phyloP scores from a whole-genome alignment of 2,888 invertebrate species.

The Kryphioiulus occultus region DNA sequence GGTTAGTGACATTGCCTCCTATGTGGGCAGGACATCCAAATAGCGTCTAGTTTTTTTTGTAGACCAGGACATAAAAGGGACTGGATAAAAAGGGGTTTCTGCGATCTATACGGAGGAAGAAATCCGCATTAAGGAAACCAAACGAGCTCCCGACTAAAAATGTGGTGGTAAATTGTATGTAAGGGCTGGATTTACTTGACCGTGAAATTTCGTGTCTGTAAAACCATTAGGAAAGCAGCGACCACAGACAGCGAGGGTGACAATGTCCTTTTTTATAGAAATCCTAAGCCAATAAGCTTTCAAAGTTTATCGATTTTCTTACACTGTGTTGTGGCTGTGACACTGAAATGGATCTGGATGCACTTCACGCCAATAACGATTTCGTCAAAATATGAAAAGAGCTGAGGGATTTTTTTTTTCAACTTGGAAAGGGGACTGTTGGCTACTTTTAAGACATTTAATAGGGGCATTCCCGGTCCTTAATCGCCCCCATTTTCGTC shows the following conservation, averaged over 20 bases:
- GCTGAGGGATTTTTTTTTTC: background rate
- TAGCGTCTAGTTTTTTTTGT: background rate
- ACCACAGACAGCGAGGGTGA: conserved; percentile 39
- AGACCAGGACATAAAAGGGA: background rate
- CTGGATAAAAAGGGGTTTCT: conserved; percentile 14
- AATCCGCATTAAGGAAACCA: conserved; percentile 39
- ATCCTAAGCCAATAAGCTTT: conserved; percentile 40
- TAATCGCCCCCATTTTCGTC: background rate
- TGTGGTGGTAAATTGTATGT: conserved; percentile 40
- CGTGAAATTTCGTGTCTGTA: conserved; percentile 38
- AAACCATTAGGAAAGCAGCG: conserved; percentile 40
- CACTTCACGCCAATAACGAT: conserved; percentile 36
- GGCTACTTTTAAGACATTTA: background rate
- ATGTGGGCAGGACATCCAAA: conserved; percentile 34
- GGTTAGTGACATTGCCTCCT: background rate
- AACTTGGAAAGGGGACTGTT: background rate
- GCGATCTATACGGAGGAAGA: background rate
- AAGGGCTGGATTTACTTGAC: conserved; percentile 39
- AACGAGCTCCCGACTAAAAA: conserved; percentile 27
- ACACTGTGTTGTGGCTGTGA: background rate
- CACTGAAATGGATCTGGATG: conserved; percentile 12
- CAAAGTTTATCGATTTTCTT: conserved; percentile 29
- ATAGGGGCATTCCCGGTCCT: background rate
- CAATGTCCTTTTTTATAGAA: conserved; percentile 40
- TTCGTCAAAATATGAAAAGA: conserved; percentile 37